Conservation (phyloP, 35 echinoderm and acorn worm species). For the Acanthaster planci region DNA sequence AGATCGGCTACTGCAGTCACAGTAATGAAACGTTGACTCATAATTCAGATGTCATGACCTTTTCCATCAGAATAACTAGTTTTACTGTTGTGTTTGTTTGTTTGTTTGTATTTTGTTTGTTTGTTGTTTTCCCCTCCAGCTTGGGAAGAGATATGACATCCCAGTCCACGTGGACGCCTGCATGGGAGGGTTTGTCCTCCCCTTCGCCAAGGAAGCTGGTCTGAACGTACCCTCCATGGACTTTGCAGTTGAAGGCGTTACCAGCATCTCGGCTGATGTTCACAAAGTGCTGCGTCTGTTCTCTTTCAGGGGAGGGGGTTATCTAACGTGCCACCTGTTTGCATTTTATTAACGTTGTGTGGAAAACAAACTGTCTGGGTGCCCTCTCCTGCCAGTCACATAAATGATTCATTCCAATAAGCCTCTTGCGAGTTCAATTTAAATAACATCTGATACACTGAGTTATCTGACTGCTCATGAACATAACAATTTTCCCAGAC, state of each 20-base stretch:
- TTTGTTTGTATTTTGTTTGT: too few species aligned
- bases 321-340: too few species aligned
- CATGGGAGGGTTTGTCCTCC: constrained; percentile 88
- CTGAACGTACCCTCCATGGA: constrained; percentile 63
- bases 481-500: too few species aligned
- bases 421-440: too few species aligned
- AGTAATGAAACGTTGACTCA: too few species aligned
- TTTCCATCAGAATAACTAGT: too few species aligned
- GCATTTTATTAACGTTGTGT: neutral
- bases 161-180: constrained; percentile 91
- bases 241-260: constrained; percentile 75
- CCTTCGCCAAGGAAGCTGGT: constrained; percentile 61
- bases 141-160: constrained; percentile 72
- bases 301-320: neutral
- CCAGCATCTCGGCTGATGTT: constrained; percentile 95
- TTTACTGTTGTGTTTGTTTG: too few species aligned
- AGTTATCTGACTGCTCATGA: too few species aligned
- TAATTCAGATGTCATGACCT: too few species aligned
- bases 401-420: neutral
- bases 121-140: constrained; percentile 30
- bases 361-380: neutral
- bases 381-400: neutral
- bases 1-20: too few species aligned
- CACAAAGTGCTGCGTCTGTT: constrained; percentile 70
- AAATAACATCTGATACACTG: too few species aligned